Evolutionary conservation across 2,888 invertebrate species (phyloP).

Genomic region (Petrolisthes manimaculis): DNA sequence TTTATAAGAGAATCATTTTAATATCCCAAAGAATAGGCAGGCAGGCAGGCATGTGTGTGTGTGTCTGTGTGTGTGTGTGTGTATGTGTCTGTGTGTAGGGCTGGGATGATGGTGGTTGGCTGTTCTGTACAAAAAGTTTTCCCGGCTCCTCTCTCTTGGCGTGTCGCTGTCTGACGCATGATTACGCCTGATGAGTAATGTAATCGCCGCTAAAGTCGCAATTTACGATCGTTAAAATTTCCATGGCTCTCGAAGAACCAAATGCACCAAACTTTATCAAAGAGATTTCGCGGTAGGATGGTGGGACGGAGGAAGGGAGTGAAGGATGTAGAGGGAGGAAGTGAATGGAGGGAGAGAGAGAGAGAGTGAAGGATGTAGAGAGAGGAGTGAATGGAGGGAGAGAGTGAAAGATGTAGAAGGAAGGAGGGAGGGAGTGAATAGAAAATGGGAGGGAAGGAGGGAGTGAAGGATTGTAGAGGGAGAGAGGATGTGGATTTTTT

Average conservation of each 20-base stretch:
- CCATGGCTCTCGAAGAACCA: constrained; percentile 27
- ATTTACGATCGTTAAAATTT: constrained; percentile 49
- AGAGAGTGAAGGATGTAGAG: neutral
- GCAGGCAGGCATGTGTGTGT: too few relatives aligned
- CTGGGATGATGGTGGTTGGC: neutral
- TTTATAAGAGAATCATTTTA: too few relatives aligned
- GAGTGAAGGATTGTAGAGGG: constrained; percentile 5
- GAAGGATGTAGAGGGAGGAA: neutral
- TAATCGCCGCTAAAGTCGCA: constrained; percentile 35
- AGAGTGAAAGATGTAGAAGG: neutral
- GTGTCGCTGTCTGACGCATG: constrained; percentile 44
- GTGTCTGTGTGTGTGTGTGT: too few relatives aligned
- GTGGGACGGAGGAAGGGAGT: neutral
- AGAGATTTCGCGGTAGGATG: neutral
- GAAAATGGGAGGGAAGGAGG: neutral
- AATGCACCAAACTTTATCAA: constrained; percentile 5
- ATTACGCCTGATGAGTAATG: constrained; percentile 45
- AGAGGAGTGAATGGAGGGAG: neutral
- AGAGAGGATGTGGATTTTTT: neutral
- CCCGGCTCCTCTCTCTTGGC: neutral
- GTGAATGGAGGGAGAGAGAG: neutral
- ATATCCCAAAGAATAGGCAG: too few relatives aligned
- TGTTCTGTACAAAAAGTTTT: constrained; percentile 40
- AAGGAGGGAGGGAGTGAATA: neutral
- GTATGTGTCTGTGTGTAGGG: too few relatives aligned